Conservation (phyloP, 2,113 vertebrate species). For the Corythaeola cristata region DNA sequence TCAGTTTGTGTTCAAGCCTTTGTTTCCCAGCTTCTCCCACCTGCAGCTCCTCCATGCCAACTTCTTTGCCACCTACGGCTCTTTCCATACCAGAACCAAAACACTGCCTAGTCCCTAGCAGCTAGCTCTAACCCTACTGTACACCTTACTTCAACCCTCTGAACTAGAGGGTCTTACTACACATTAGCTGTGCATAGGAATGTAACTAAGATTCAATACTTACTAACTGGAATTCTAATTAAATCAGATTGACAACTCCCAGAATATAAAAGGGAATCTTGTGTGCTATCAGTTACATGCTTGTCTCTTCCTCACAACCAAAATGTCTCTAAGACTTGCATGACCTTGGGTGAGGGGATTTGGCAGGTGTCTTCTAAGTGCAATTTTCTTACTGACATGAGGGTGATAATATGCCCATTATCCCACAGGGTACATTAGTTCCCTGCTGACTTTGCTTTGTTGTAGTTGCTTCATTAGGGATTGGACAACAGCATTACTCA, state of each 20-base stretch:
- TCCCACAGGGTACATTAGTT: not conserved
- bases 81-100: not conserved
- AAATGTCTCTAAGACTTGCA: not conserved
- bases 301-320: not conserved
- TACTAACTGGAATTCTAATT: not conserved
- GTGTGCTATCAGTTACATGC: not conserved
- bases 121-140: not conserved
- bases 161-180: not conserved
- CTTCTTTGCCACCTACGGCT: not conserved
- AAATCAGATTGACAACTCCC: not conserved
- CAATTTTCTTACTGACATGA: not conserved
- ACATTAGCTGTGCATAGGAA: not conserved
- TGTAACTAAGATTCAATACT: not conserved
- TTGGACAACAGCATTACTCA: not conserved
- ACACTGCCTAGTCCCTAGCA: fast-evolving
- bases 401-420: not conserved
- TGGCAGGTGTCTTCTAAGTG: not conserved
- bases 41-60: not conserved
- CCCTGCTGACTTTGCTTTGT: not conserved
- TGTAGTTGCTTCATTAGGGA: not conserved
- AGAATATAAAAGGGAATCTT: not conserved
- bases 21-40: not conserved
- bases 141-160: not conserved
- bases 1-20: not conserved
- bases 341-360: not conserved